Base-by-base conservation (phyloP, 2,888 invertebrate species). In the Polyommatus iphigenia region DNA sequence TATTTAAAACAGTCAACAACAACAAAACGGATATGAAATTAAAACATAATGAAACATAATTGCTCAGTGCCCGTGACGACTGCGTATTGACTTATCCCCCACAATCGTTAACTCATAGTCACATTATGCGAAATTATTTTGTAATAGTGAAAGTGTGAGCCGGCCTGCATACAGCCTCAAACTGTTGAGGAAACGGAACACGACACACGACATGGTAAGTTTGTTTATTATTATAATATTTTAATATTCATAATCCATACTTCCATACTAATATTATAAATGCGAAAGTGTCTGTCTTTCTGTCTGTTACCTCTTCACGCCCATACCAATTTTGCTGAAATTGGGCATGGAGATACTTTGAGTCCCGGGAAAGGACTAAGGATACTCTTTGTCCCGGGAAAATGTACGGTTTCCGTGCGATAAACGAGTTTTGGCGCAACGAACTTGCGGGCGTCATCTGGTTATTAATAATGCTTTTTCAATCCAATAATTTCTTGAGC, bases 191-290 rank as follows among this genome's bases (percentile, higher is more conserved):
- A 83, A 89, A 88, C 91, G 88, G 84, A 54, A 82, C 87, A 80
- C 81, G 88, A 81, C 86, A 89, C 87, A 90, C 89, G 83, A 79
- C 80, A 91, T 91, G 91, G 91, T 91, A 80, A 90, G 91, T 89
- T 76, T 29, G 29, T 67, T 79, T 36, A 78, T 76, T 77, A 77
- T 78, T 1, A 46, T 41, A 72, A 32, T 41, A 20, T 36, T 32
- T 15, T 62, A 24, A 20, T 41, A 4, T 57, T 41, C 15, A 8
- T n/a, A 20, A 62, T 32, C 32, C 32, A 32, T 32, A 32, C 32
- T 32, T 32, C 32, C 32, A 32, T 32, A 32, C 32, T 32, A 32
- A 32, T 32, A 32, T 32, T 32, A 32, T 32, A 32, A 32, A 32
- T 32, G 32, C 32, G 32, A 32, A 32, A 32, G 32, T 32, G 32